phyloP scores from a whole-genome alignment of 2,797 vertebrate genomes.

The Acanthornis magna region DNA sequence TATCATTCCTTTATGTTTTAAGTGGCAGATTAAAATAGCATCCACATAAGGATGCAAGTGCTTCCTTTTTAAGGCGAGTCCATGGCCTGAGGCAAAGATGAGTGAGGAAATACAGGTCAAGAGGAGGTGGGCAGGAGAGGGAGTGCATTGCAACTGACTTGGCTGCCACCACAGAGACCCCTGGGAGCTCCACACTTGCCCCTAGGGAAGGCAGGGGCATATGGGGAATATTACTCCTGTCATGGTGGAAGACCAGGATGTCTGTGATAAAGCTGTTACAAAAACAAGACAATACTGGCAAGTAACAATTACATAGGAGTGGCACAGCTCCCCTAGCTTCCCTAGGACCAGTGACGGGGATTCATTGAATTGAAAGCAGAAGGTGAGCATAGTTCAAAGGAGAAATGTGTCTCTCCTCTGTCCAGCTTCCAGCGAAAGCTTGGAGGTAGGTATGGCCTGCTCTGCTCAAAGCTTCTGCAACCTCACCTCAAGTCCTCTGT shows the following conservation, averaged over 20 bases:
- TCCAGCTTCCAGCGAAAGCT: not conserved
- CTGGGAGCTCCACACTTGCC: not conserved
- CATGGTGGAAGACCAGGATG: not conserved
- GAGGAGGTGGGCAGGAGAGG: not conserved
- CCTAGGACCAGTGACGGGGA: not conserved
- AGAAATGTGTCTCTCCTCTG: not conserved
- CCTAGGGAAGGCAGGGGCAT: not conserved
- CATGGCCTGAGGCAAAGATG: not conserved
- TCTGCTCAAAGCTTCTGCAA: not conserved
- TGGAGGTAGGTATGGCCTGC: not conserved
- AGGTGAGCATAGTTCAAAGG: not conserved
- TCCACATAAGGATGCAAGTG: not conserved
- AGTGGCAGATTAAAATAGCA: not conserved
- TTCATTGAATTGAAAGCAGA: not conserved
- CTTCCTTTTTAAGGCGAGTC: not conserved
- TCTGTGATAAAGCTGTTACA: not conserved
- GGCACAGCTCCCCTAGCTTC: not conserved
- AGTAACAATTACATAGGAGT: not conserved
- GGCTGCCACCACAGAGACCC: not conserved
- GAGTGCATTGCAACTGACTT: not conserved
- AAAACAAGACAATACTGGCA: not conserved
- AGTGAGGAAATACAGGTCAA: not conserved
- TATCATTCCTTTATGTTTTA: not conserved
- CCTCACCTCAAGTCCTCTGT: not conserved
- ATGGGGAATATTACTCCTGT: not conserved